Percentiles rank a stretch among this genome's conserved stretches.
phyloP scores from a whole-genome alignment of 1,140 invertebrate species.

The Solen grandis region DNA sequence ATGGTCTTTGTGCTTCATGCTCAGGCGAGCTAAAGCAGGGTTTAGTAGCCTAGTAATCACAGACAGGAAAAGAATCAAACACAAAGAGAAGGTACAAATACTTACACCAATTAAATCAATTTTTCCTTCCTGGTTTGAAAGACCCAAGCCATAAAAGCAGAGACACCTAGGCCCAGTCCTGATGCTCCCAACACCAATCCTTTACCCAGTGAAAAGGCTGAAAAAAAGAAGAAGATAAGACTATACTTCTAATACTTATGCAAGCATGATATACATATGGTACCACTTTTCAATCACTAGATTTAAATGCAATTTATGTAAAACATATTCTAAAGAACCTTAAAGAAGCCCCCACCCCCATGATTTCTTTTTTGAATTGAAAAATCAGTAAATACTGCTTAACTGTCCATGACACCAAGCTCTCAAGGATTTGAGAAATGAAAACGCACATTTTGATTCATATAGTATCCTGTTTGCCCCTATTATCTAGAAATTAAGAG shows the following conservation, averaged over 20 bases:
- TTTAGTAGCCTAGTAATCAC: background rate
- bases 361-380: background rate
- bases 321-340: no score
- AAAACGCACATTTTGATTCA: no score
- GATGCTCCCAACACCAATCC: constrained; percentile 94
- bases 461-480: no score
- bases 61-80: background rate
- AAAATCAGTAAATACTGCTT: background rate
- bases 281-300: background rate
- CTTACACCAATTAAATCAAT: constrained; percentile 89
- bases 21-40: background rate
- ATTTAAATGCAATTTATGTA: background rate
- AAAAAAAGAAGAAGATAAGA: constrained; percentile 56
- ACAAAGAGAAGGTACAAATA: constrained; percentile 12
- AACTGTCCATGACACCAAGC: no score
- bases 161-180: constrained; percentile 92
- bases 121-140: constrained; percentile 90
- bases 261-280: background rate
- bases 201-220: constrained; percentile 93
- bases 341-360: no score
- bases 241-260: constrained; percentile 1
- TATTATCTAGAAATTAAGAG: no score
- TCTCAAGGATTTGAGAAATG: no score
- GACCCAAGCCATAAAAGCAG: constrained; percentile 97
- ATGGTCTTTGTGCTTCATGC: background rate